Evolutionary conservation across 2,797 vertebrate genomes (phyloP).

Genomic region (Pagetopsis macropterus): DNA sequence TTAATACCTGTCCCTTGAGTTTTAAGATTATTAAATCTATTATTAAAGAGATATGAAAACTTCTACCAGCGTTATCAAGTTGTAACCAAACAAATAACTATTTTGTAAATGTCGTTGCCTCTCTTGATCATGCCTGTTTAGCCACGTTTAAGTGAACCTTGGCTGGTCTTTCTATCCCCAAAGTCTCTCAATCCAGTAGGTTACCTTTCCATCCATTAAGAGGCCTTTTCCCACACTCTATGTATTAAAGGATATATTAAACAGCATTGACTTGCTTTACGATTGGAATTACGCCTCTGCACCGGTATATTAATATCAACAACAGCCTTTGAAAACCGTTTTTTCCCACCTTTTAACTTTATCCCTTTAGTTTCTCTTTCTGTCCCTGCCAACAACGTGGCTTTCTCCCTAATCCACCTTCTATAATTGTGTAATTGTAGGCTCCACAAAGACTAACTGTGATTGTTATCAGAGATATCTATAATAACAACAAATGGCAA

Average conservation of each 20-base stretch:
- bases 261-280: not conserved
- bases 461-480: not conserved
- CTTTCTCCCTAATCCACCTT: not conserved
- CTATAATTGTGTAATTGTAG: constrained; percentile 10
- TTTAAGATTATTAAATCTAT: too few species aligned
- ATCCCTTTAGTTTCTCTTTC: not conserved
- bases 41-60: constrained; percentile 19
- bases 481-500: not conserved
- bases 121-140: not conserved
- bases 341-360: not conserved
- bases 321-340: not conserved
- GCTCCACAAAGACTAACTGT: not conserved
- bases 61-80: constrained; percentile 8
- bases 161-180: not conserved
- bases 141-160: not conserved
- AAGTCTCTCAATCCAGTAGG: not conserved
- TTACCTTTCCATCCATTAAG: not conserved
- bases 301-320: not conserved
- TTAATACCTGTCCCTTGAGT: not conserved
- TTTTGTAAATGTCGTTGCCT: not conserved
- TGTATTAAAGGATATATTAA: not conserved
- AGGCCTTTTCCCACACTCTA: not conserved
- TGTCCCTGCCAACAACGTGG: not conserved
- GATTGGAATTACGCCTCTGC: not conserved
- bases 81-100: constrained; percentile 12